These are phyloP conservation scores for Minunthozetes semirufus DNA, from an alignment of 2,888 invertebrate genomes.

Conservation along the genomic window DNA sequence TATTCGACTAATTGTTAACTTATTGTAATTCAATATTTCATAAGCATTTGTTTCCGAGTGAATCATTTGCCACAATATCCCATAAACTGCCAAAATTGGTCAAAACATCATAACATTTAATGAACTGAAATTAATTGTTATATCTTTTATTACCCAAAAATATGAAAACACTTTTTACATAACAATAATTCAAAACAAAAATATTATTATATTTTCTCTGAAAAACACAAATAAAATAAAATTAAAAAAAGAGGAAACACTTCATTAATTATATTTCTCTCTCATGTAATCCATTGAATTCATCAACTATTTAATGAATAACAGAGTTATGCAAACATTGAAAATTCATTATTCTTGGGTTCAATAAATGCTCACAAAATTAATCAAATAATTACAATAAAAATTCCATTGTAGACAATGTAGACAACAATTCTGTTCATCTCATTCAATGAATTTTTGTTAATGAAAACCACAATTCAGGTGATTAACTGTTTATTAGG, in stretches of 20 bases:
- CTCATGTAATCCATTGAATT: background rate
- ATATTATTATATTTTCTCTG: background rate
- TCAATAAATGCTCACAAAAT: background rate
- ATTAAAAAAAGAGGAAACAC: conserved; percentile 13
- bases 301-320: background rate
- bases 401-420: background rate
- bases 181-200: background rate
- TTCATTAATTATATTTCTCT: conserved; percentile 10
- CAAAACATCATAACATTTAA: conserved; percentile 4
- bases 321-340: background rate
- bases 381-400: conserved; percentile 1
- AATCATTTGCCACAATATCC: background rate
- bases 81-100: conserved; percentile 14
- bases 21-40: conserved; percentile 6
- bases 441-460: background rate
- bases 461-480: background rate
- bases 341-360: background rate
- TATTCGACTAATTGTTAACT: conserved; percentile 10
- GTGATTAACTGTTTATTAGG: conserved; percentile 9
- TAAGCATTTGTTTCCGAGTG: background rate
- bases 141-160: background rate
- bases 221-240: background rate
- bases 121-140: background rate
- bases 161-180: background rate
- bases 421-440: too few species aligned